A percentile compares a stretch with the other conserved stretches of the same genome.
These are phyloP conservation scores for Microtus ochrogaster DNA, from an alignment of 2,113 vertebrate genomes.

Conservation along the genomic window DNA sequence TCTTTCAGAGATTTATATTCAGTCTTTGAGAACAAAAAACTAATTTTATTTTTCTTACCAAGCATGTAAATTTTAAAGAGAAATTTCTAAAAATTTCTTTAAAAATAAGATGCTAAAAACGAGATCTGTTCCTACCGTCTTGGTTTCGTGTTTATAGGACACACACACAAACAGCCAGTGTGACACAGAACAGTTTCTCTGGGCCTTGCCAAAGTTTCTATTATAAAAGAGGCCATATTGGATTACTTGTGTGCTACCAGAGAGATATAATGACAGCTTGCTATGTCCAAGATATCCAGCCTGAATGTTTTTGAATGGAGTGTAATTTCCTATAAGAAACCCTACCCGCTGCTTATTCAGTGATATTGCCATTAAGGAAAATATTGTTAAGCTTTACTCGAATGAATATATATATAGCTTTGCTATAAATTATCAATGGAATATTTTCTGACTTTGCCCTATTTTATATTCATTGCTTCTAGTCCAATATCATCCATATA, in stretches of 20 bases:
- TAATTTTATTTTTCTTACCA: slow-evolving; percentile 3
- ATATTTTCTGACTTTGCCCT: background rate
- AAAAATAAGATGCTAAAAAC: slow-evolving; percentile 47
- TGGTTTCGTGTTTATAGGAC: slow-evolving; percentile 46
- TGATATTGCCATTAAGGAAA: slow-evolving; percentile 73
- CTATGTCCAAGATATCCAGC: slow-evolving; percentile 65
- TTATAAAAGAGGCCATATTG: slow-evolving; percentile 72
- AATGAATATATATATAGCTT: background rate
- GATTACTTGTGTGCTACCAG: slow-evolving; percentile 72
- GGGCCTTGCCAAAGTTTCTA: slow-evolving; percentile 68
- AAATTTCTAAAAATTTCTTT: slow-evolving; percentile 15
- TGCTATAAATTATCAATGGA: slow-evolving; percentile 53
- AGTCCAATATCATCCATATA: background rate
- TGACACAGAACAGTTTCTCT: slow-evolving; percentile 64
- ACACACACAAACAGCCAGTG: slow-evolving; percentile 8
- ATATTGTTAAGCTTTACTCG: slow-evolving; percentile 38
- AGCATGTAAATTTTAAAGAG: slow-evolving; percentile 15
- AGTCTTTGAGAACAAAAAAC: background rate
- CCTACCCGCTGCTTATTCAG: slow-evolving; percentile 67
- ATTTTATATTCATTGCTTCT: background rate
- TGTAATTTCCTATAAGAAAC: slow-evolving; percentile 80
- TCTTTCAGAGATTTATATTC: slow-evolving; percentile 28
- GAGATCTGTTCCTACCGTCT: background rate
- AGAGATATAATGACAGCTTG: slow-evolving; percentile 77
- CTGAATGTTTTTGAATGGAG: slow-evolving; percentile 75